Percentiles rank a stretch among this genome's conserved stretches.
These are phyloP conservation scores for Gobio occitaniae DNA, from an alignment of 2,797 vertebrate species.

Conservation along the genomic window DNA sequence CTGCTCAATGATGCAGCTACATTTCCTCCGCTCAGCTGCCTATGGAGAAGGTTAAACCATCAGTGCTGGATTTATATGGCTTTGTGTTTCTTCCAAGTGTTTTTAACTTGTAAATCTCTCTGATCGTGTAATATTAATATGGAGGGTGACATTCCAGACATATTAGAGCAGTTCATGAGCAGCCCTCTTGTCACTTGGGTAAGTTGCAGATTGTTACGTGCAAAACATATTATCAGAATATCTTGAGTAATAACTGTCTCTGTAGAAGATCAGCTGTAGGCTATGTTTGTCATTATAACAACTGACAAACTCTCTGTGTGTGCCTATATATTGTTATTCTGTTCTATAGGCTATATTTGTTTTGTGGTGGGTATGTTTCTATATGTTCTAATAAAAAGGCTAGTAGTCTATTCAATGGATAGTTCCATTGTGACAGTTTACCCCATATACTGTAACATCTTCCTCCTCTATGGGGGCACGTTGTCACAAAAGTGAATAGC, in stretches of 20 bases:
- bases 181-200: conserved; percentile 96
- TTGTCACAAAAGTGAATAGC: not conserved
- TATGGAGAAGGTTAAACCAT: conserved; percentile 1
- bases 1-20: not conserved
- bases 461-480: not conserved
- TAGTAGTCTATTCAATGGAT: not conserved
- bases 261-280: not conserved
- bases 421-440: not conserved
- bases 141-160: conserved; percentile 85
- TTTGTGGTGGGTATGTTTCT: not conserved
- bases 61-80: not conserved
- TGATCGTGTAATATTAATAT: conserved; percentile 68
- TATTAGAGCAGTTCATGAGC: conserved; percentile 89
- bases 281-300: not conserved
- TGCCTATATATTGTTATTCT: not conserved
- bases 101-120: not conserved
- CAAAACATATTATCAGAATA: not conserved
- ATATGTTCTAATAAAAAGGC: not conserved
- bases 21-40: conserved; percentile 14
- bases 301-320: not conserved
- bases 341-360: not conserved
- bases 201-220: conserved; percentile 60
- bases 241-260: not conserved
- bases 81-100: not conserved
- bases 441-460: not conserved